Conservation (phyloP, 1,140 invertebrate species). For the Bombus terrestris region DNA sequence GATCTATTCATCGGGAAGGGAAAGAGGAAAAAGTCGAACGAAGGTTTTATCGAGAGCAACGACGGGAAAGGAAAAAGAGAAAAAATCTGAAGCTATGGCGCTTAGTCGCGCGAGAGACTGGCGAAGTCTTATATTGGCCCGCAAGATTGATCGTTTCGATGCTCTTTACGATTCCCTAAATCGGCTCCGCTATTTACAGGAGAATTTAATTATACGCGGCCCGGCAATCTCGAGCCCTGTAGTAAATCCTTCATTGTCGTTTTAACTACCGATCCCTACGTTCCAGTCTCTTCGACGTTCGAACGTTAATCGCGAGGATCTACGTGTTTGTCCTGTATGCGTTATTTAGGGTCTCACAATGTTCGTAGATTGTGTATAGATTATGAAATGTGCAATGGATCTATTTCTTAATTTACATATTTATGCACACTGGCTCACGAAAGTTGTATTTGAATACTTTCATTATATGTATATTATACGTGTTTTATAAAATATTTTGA, state of each 20-base stretch:
- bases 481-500: too few species aligned
- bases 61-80: background rate
- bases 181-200: constrained; percentile 41
- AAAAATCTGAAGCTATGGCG: constrained; percentile 10
- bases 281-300: background rate
- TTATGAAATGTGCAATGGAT: background rate
- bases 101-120: constrained; percentile 3
- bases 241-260: constrained; percentile 31
- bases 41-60: constrained; percentile 16
- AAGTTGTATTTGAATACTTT: too few species aligned
- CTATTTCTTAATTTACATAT: background rate
- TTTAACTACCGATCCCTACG: background rate
- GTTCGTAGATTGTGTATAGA: background rate
- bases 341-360: background rate
- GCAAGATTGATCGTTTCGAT: constrained; percentile 56
- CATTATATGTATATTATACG: too few species aligned
- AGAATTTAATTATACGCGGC: constrained; percentile 62
- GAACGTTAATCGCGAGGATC: background rate
- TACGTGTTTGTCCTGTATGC: background rate
- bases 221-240: background rate
- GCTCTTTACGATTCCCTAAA: constrained; percentile 50
- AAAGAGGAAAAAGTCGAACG: background rate
- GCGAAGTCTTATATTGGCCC: background rate
- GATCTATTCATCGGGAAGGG: constrained; percentile 43
- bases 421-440: too few species aligned